Base-by-base conservation (phyloP, 2,797 vertebrate species). In the Lepilemur ruficaudatus region DNA sequence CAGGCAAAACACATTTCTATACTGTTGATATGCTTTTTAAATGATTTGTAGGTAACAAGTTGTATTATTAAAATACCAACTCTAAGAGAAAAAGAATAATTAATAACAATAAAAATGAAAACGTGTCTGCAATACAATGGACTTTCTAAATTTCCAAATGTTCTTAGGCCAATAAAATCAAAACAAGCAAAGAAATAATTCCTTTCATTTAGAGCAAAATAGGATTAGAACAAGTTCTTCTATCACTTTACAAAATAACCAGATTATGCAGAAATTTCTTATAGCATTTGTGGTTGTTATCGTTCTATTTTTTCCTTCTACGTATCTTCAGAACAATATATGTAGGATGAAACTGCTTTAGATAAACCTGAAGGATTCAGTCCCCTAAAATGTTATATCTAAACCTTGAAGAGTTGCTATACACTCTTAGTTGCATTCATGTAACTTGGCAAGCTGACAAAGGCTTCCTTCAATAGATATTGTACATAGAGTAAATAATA, bases 61-160 rank as follows among this genome's bases (percentile, higher is more conserved):
- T 87, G 5, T 52, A 72, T 72, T 32, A 76, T 46, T 46, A 94
- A 82, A 78, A 78, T 57, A 94, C 30, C 61, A 87, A 65, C 22
- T 72, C 46, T 25, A 79, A 73, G 46, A 94, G 41, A 86, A 94
- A 80, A 75, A 4, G 35, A 89, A 78, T 52, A 67, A 82, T 76
- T 75, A 89, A 75, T 46, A 67, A 23, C 63, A 82, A 81, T 61
- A 81, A 91, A 41, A 35, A 88, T 38, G 75, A 95, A 84, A 93
- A 46, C 15, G 72, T 46, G 55, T 8, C 10, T 41, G 22, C 32
- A 72, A 79, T 61, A 80, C 12, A 46, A 41, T 63, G 52, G 63
- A 85, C 63, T 73, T 88, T 82, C 41, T 43, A 88, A 57, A 75
- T 83, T 78, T 70, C 41, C 63, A 83, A 89, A 84, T 46, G 85